These are phyloP conservation scores for Pseudomyrmex pallidus DNA, from an alignment of 1,140 invertebrate species.

Conservation along the genomic window DNA sequence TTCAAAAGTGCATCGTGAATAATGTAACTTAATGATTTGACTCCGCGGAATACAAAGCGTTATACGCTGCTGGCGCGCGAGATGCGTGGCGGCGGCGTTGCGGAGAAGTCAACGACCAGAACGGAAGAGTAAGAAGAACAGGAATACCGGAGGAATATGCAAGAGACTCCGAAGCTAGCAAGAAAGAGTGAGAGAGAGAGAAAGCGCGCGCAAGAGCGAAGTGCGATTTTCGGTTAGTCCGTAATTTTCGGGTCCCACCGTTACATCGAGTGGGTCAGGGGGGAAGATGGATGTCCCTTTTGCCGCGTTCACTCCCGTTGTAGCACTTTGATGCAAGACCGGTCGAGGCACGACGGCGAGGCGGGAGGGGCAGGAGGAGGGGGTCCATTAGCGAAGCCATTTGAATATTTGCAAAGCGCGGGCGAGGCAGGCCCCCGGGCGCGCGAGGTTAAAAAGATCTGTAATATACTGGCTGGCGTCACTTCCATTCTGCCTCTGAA, in stretches of 20 bases:
- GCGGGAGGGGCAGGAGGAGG: constrained; percentile 50
- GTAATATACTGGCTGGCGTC: constrained; percentile 81
- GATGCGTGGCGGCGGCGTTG: constrained; percentile 11
- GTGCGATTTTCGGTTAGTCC: constrained; percentile 77
- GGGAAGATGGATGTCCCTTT: constrained; percentile 81
- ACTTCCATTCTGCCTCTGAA: constrained; percentile 79
- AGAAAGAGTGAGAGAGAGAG: constrained; percentile 10
- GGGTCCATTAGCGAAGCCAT: constrained; percentile 83
- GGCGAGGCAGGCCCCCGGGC: constrained; percentile 70
- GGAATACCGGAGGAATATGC: background rate
- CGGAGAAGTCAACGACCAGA: constrained; percentile 64
- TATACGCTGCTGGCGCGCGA: constrained; percentile 10
- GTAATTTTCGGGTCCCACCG: constrained; percentile 81
- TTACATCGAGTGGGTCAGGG: constrained; percentile 75
- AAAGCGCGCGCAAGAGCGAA: constrained; percentile 20
- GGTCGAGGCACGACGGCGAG: constrained; percentile 46
- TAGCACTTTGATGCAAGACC: constrained; percentile 83
- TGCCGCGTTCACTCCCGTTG: constrained; percentile 69
- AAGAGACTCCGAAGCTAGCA: background rate
- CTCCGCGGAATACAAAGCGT: constrained; percentile 47
- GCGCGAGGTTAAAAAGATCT: constrained; percentile 81
- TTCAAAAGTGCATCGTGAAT: constrained; percentile 1
- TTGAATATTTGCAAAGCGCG: constrained; percentile 85
- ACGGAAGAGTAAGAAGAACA: constrained; percentile 48
- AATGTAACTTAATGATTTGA: constrained; percentile 40